Evolutionary conservation across 2,113 vertebrate genomes (phyloP).

Genomic region (Anoura caudifer): DNA sequence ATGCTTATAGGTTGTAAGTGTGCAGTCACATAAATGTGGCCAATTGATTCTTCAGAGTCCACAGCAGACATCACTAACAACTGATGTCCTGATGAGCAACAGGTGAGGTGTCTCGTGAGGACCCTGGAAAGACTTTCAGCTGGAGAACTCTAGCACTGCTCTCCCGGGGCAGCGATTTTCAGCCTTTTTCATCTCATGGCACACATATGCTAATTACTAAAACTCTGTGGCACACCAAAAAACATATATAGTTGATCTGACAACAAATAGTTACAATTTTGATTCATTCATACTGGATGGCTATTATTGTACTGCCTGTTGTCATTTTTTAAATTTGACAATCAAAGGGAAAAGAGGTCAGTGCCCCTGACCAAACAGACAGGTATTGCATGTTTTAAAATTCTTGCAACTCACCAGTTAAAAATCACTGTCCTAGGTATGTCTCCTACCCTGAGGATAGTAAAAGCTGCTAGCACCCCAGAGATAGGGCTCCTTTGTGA

Average conservation of each 20-base stretch:
- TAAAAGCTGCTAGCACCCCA: neutral
- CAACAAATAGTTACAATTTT: neutral
- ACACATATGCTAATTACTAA: neutral
- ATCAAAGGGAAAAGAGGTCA: neutral
- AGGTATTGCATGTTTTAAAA: neutral
- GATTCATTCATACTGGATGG: neutral
- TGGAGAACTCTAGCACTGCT: neutral
- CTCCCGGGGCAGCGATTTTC: neutral
- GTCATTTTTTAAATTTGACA: neutral
- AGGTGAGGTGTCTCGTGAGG: neutral
- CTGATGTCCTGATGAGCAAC: neutral
- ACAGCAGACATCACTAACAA: neutral
- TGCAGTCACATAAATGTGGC: neutral
- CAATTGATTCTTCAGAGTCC: neutral
- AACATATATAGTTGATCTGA: neutral
- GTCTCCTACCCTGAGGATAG: too few relatives aligned
- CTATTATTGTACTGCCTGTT: neutral
- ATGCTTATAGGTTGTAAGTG: neutral
- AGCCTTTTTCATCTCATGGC: neutral
- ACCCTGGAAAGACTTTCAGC: accelerated
- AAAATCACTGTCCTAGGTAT: neutral
- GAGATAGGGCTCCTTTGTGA: neutral
- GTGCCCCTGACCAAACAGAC: neutral
- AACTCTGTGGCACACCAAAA: neutral
- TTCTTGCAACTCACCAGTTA: neutral